These are phyloP conservation scores for Paradoxurus hermaphroditus DNA, from an alignment of 2,113 vertebrate species.

Conservation along the genomic window DNA sequence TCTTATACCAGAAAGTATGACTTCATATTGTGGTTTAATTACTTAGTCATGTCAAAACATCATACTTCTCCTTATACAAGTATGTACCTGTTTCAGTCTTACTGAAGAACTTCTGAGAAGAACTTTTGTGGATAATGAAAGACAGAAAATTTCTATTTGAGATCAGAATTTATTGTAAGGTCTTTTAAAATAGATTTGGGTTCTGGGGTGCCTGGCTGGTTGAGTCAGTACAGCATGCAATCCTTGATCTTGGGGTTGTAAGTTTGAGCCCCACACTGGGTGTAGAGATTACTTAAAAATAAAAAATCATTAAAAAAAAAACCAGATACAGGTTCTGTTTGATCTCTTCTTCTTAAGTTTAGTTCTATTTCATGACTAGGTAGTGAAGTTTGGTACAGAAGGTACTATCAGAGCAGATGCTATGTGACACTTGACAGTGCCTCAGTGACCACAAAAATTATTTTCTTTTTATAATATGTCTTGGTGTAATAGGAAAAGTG, in stretches of 20 bases:
- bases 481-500: neutral
- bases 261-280: no score
- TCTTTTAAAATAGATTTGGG: neutral
- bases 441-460: neutral
- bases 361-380: neutral
- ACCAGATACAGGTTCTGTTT: neutral
- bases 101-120: neutral
- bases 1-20: conserved; percentile 1
- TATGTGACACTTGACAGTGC: neutral
- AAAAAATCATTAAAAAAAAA: neutral
- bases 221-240: no score
- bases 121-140: neutral
- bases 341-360: neutral
- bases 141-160: neutral
- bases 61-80: neutral
- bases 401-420: neutral
- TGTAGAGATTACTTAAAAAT: no score
- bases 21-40: conserved; percentile 23
- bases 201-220: no score
- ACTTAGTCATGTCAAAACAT: neutral
- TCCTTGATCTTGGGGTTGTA: no score
- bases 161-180: neutral
- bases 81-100: neutral
- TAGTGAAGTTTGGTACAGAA: neutral
- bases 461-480: neutral